A percentile compares a stretch with the other conserved stretches of the same genome.
Conservation (phyloP, 1,140 invertebrate species). For the Cydia pomonella region DNA sequence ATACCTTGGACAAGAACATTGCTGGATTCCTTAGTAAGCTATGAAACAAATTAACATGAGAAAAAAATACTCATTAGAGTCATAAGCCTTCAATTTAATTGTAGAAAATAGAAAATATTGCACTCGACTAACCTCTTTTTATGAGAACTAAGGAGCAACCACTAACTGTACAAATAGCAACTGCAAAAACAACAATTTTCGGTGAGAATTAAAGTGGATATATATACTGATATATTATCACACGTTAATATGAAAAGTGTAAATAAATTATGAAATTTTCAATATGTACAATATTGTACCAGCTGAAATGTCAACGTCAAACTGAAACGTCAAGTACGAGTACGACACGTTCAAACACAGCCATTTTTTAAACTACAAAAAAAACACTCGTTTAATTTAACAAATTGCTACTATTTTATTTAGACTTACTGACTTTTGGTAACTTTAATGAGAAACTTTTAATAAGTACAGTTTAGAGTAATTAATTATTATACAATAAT, state of each 20-base stretch:
- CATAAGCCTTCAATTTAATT: neutral
- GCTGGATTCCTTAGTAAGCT: slow-evolving; percentile 65
- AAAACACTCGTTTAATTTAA: too few relatives aligned
- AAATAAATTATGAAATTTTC: neutral
- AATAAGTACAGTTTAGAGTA: too few relatives aligned
- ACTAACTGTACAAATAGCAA: neutral
- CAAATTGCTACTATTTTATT: too few relatives aligned
- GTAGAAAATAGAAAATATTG: slow-evolving; percentile 12
- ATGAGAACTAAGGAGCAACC: neutral
- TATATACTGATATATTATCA: neutral
- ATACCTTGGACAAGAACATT: slow-evolving; percentile 63
- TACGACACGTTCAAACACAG: too few relatives aligned
- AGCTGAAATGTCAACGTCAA: neutral
- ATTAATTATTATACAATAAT: too few relatives aligned
- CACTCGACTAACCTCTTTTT: slow-evolving; percentile 8
- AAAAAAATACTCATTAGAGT: neutral
- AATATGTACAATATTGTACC: neutral
- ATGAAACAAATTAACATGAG: slow-evolving; percentile 48
- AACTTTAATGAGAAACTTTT: too few relatives aligned
- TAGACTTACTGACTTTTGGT: too few relatives aligned
- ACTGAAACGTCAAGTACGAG: neutral
- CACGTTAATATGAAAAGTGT: neutral
- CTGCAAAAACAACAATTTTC: neutral
- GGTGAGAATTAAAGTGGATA: neutral
- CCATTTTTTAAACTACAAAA: too few relatives aligned